Evolutionary conservation across 2,113 vertebrate species (phyloP).

Genomic region (Oncorhynchus mykiss): DNA sequence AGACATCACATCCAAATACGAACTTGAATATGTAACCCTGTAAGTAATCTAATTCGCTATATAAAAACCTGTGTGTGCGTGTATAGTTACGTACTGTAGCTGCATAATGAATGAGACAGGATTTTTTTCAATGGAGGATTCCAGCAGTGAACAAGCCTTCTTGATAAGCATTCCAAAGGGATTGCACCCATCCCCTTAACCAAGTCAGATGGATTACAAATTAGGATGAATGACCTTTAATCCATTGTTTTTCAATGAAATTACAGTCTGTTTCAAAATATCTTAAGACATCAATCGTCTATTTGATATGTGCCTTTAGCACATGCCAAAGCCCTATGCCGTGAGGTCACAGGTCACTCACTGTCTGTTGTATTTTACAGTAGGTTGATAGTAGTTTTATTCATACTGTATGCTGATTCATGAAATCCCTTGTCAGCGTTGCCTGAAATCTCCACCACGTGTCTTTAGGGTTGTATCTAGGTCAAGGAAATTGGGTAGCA

Average conservation of each 20-base stretch:
- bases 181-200: constrained; percentile 35
- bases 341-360: no score
- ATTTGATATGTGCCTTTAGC: constrained; percentile 18
- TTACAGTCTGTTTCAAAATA: constrained; percentile 40
- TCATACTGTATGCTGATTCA: no score
- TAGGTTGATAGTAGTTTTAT: no score
- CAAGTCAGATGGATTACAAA: constrained; percentile 49
- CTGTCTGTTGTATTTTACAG: no score
- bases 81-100: constrained; percentile 7
- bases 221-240: constrained; percentile 50
- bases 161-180: constrained; percentile 50
- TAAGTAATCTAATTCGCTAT: not conserved
- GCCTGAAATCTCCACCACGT: no score
- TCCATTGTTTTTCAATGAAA: constrained; percentile 50
- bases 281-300: constrained; percentile 37
- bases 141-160: constrained; percentile 8
- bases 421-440: no score
- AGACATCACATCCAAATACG: not conserved
- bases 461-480: no score
- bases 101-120: constrained; percentile 6
- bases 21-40: not conserved
- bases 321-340: no score
- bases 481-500: no score
- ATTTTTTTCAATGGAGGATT: constrained; percentile 22
- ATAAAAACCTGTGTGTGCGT: not conserved